Base-by-base conservation (phyloP, 2,797 vertebrate genomes). In the Parambassis ranga region DNA sequence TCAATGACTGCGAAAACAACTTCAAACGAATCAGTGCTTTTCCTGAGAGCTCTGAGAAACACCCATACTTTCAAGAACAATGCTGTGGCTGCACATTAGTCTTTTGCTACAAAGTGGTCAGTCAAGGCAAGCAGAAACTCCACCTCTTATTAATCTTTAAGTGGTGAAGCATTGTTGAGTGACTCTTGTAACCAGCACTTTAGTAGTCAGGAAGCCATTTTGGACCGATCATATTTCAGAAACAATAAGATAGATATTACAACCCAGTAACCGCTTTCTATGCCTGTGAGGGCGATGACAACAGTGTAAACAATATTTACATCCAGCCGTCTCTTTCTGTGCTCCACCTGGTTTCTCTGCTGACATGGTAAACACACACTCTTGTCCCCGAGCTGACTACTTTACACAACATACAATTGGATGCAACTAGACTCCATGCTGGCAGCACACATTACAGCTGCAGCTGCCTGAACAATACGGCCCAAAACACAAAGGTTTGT, bases 281-380 rank as follows among this genome's bases (percentile, higher is more conserved):
- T 2, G 22, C n/a, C 35, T 28, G 37, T 13, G 18, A 57, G 42
- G 38, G 50, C 18, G 30, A 71, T 61, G 43, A 37, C 46, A 27
- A 28, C 1, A 10, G 28, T 61, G 36, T 76, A 65, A 65, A 64
- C 42, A 20, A 32, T 86, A 69, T 77, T 77, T 82, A 60, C 77
- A 67, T 67, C 53, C 55, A 65, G 52, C 65, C 14, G 11, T 33
- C 44, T 42, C 28, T 49, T 10, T 55, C 28, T 71, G 36, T 37
- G 48, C 69, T 62, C 69, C 78, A 83, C 62, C 80, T 79, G 76
- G 43, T 65, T 32, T 15, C 35, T 71, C 41, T 65, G 64, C 64
- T 77, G 53, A 71, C 74, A 75, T 13, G 28, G 58, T 75, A 87
- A 88, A 84, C 84, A 87, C 36, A 69, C 65, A 39, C 65, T 52